A percentile compares a stretch with the other conserved stretches of the same genome.
phyloP scores from a whole-genome alignment of 2,797 vertebrate species.

The Sebastes kiyomatsui region DNA sequence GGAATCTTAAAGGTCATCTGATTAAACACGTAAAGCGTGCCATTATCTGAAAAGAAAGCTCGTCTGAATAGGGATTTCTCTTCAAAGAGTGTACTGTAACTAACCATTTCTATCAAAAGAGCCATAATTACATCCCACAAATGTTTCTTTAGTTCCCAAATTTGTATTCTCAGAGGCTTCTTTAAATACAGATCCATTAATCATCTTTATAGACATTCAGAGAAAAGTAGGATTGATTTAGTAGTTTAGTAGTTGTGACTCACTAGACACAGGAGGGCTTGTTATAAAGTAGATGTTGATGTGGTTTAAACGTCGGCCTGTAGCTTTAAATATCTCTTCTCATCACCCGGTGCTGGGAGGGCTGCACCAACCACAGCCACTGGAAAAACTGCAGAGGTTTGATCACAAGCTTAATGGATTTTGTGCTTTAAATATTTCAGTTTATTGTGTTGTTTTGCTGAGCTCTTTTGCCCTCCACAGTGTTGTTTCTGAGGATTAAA shows the following conservation, averaged over 20 bases:
- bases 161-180: not conserved
- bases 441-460: constrained; percentile 1
- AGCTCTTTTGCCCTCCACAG: not conserved
- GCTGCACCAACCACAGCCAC: constrained; percentile 43
- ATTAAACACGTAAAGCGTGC: not conserved
- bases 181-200: not conserved
- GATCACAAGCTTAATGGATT: constrained; percentile 50
- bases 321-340: constrained; percentile 63
- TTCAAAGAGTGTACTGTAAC: not conserved
- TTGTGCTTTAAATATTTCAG: not conserved
- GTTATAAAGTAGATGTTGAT: constrained; percentile 32
- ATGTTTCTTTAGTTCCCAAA: not conserved
- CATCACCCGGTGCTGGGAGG: constrained; percentile 24
- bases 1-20: not conserved
- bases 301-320: constrained; percentile 53
- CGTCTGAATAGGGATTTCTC: not conserved
- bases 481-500: not conserved
- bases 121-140: not conserved
- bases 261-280: not conserved
- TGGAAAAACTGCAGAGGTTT: constrained; percentile 59
- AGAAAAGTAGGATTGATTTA: constrained; percentile 6
- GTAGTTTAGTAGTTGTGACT: constrained; percentile 12
- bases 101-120: not conserved
- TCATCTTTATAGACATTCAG: not conserved
- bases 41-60: not conserved